Evolutionary conservation across 2,113 vertebrate species (phyloP).

Genomic region (Coturnix japonica): DNA sequence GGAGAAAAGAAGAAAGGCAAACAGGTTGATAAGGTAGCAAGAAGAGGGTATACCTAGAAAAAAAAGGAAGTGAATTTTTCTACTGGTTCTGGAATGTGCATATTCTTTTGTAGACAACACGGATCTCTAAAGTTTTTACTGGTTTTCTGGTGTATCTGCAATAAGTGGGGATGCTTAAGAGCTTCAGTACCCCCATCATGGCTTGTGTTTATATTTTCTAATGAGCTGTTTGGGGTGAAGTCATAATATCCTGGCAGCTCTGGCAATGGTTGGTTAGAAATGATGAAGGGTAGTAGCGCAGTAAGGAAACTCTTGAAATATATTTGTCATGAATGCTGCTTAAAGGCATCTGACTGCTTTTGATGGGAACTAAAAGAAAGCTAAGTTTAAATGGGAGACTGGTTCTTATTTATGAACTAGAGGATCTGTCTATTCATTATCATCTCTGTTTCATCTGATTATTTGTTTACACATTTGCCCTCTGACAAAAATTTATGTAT

Average conservation of each 20-base stretch:
- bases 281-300: not conserved
- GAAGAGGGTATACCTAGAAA: not conserved
- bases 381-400: not conserved
- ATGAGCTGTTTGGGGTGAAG: not conserved
- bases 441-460: not conserved
- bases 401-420: not conserved
- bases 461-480: not conserved
- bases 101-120: not conserved
- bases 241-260: not conserved
- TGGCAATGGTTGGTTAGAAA: not conserved
- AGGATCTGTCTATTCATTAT: not conserved
- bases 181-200: not conserved
- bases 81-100: not conserved
- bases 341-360: not conserved
- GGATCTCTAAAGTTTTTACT: not conserved
- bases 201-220: not conserved
- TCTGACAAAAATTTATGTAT: not conserved
- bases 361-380: not conserved
- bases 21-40: not conserved
- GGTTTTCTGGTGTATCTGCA: not conserved
- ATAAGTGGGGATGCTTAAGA: not conserved
- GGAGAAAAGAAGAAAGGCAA: not conserved
- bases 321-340: not conserved
- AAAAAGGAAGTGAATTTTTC: not conserved
- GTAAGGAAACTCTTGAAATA: not conserved